phyloP scores from a whole-genome alignment of 2,888 invertebrate species.

The Odontocerum albicorne region DNA sequence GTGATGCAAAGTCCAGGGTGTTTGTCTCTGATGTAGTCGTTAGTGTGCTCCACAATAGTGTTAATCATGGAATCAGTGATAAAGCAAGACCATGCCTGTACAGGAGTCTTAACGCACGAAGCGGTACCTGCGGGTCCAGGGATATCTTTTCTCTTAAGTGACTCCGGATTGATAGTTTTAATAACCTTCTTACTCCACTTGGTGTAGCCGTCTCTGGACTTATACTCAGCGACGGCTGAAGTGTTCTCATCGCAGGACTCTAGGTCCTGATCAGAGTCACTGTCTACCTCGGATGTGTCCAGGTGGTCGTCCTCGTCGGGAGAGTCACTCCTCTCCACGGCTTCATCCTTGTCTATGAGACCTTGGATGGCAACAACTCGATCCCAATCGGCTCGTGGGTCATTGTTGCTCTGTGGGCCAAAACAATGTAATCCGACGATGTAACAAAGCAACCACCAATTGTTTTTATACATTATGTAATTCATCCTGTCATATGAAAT shows the following conservation, averaged over 20 bases:
- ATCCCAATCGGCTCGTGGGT: conserved; percentile 57
- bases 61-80: conserved; percentile 51
- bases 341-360: conserved; percentile 52
- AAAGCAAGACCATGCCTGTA: conserved; percentile 50
- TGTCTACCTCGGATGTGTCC: conserved; percentile 51
- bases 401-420: conserved; percentile 54
- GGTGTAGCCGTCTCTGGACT: conserved; percentile 44
- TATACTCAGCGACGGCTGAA: conserved; percentile 46
- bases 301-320: conserved; percentile 45
- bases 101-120: conserved; percentile 40
- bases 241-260: conserved; percentile 43
- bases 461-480: too few species aligned
- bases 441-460: conserved; percentile 31
- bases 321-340: conserved; percentile 35
- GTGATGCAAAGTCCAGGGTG: conserved; percentile 25
- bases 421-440: conserved; percentile 33
- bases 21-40: conserved; percentile 45
- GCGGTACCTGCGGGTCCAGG: conserved; percentile 23
- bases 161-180: conserved; percentile 5
- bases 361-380: conserved; percentile 55
- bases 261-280: conserved; percentile 50
- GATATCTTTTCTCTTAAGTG: conserved; percentile 39
- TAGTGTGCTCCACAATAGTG: conserved; percentile 49
- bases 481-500: too few species aligned
- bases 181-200: conserved; percentile 29